Evolutionary conservation across 1,140 invertebrate species (phyloP), one percentile per base, ranked within the genome.

Genomic region (Chironomus tepperi): DNA sequence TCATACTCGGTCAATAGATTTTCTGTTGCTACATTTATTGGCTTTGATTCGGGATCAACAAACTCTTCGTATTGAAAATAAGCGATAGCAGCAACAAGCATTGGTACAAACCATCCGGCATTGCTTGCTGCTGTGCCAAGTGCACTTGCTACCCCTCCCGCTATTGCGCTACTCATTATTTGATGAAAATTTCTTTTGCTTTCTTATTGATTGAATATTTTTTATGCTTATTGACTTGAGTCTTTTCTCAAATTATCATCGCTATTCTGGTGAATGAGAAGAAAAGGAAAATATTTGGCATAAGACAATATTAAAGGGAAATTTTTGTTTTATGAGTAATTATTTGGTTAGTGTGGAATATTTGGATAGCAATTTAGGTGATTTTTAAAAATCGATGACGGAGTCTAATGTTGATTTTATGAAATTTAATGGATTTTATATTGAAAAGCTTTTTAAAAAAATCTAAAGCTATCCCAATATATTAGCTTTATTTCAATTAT

Each of bases 11-110:
- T 85, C n/a, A 89, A 77, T 16, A 93, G 80, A 6, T 86, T 79
- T 21, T 88, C 87, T 0, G 88, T 86, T 0, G 87, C 85, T 2
- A 91, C 83, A 75, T 93, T 87, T 0, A 89, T 89, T 0, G 88
- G 87, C 73, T 88, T 84, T 0, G 89, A 89, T 78, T 93, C 92
- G 0, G 91, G 91, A 79, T 94, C 92, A 76, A 89, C 86, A 75
- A 89, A 82, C 75, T 89, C 86, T 77, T 92, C 90, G 78, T 90
- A 93, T 77, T 93, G 90, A 80, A 93, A 94, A 80, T 93, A 94
- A 10, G 92, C 89, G 74, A 95, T 87, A 1, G 91, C 88, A 0
- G 91, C 91, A 34, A 92, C 88, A 18, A 95, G 80, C 78, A 91
- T 88, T 0, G 93, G 91, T 67, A 93, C 86, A 80, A 94, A 91